Evolutionary conservation across 2,113 vertebrate species (phyloP).

Genomic region (Atherinomorus stipes): DNA sequence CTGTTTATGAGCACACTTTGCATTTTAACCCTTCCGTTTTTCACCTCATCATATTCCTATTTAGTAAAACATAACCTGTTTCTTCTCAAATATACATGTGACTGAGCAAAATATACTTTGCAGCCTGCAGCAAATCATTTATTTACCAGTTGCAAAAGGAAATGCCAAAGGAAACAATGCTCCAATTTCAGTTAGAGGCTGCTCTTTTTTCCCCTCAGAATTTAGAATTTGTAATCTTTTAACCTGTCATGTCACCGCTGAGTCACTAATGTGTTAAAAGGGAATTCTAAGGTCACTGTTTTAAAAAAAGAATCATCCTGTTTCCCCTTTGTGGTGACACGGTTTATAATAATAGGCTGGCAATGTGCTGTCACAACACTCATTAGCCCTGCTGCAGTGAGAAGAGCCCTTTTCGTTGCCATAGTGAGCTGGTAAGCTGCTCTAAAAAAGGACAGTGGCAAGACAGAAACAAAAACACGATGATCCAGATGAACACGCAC

Average conservation of each 20-base stretch:
- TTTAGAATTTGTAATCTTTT: not conserved
- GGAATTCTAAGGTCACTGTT: conserved; percentile 38
- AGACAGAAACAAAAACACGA: conserved; percentile 70
- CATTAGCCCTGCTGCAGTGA: conserved; percentile 73
- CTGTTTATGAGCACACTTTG: not conserved
- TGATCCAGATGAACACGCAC: conserved; percentile 49
- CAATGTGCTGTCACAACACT: conserved; percentile 63
- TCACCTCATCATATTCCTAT: not conserved
- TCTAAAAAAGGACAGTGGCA: conserved; percentile 69
- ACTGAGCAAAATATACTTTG: not conserved
- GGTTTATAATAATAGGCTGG: conserved; percentile 54
- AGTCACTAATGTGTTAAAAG: not conserved
- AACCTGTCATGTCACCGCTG: not conserved
- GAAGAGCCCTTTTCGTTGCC: conserved; percentile 75
- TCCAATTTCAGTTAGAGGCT: not conserved
- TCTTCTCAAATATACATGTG: not conserved
- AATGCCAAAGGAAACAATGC: not conserved
- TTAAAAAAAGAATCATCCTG: conserved; percentile 22
- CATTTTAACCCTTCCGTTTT: not conserved
- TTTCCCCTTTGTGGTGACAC: conserved; percentile 38
- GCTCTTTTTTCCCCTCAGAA: not conserved
- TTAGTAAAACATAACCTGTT: not conserved
- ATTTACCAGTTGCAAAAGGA: not conserved
- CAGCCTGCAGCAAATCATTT: not conserved
- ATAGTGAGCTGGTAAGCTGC: conserved; percentile 78